Base-by-base conservation (phyloP, 2,113 vertebrate species). In the Xyrauchen texanus region DNA sequence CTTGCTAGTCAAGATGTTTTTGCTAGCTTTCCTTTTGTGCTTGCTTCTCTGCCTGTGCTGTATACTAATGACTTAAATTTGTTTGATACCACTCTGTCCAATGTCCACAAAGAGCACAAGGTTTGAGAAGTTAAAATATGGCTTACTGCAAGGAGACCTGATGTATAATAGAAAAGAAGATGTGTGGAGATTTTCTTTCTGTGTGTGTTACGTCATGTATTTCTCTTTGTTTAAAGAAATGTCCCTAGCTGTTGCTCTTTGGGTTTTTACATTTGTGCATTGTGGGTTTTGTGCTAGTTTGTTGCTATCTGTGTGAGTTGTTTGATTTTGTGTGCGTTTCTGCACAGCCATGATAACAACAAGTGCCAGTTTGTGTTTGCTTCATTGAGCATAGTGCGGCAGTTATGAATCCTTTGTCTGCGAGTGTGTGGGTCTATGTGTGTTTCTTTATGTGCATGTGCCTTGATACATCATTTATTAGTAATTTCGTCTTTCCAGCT, bases 361-460 rank as follows among this genome's bases (percentile, higher is more conserved):
- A 78, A 47, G 44, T 76, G 21, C 21, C 21, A 1, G 21, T 34
- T 34, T 34, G 68, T 86, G 71, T 88, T 71, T 82, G 75, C 81
- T 67, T 78, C 75, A 76, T 77, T 60, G 63, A 84, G 55, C 55
- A 58, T 15, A 6, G 49, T 77, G 46, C 64, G 49, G 42, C 21
- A 76, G 64, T 13, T n/a, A 47, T 16, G 13, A 13, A 68, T 58
- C 64, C 10, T 64, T 16, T 21, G 21, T 65, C 9, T 62, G 60
- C 5, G 4, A 34, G 68, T 15, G 21, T 45, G 11, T 7, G 16
- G 16, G 16, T 69, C 11, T 69, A 45, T 67, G 57, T 60, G 21
- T 15, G 15, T 70, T n/a, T 60, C 10, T 68, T 2, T 46, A 7
- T 68, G 8, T 75, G 55, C 55, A 11, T 60, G 21, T 45, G 44